Conservation (phyloP, 2,113 vertebrate species). For the Pavo muticus region DNA sequence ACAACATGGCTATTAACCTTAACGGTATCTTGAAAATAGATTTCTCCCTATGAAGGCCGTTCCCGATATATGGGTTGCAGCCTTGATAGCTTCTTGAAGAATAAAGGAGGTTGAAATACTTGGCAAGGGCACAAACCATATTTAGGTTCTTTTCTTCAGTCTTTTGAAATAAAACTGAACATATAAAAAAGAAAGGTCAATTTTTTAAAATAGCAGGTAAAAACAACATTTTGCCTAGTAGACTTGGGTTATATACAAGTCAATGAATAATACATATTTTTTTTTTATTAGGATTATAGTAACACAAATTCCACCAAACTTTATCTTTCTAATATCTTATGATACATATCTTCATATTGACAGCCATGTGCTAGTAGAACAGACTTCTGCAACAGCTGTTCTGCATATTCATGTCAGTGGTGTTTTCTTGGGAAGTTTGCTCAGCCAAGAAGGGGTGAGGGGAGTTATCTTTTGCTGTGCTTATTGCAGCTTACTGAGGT, state of each 20-base stretch:
- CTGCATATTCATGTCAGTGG: background rate
- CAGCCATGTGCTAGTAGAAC: background rate
- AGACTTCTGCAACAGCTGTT: background rate
- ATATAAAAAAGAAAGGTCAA: background rate
- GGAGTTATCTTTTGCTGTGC: background rate
- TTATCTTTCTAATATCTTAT: background rate
- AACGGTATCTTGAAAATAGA: constrained; percentile 41
- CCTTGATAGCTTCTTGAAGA: constrained; percentile 42
- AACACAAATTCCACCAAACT: background rate
- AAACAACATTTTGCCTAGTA: constrained; percentile 16
- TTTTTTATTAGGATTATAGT: constrained; percentile 1
- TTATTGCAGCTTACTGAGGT: background rate
- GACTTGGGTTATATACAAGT: background rate
- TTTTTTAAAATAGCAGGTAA: constrained; percentile 36
- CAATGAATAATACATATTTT: constrained; percentile 3
- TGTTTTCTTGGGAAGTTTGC: background rate
- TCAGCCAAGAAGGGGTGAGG: background rate
- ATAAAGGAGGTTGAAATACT: constrained; percentile 13
- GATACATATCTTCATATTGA: background rate
- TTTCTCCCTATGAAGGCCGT: constrained; percentile 20
- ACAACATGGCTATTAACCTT: constrained; percentile 63
- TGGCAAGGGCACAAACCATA: background rate
- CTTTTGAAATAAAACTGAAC: background rate
- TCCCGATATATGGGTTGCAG: constrained; percentile 7
- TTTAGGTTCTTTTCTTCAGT: constrained; percentile 31